Conservation (phyloP, 2,888 invertebrate genomes). For the Lasius platythorax region DNA sequence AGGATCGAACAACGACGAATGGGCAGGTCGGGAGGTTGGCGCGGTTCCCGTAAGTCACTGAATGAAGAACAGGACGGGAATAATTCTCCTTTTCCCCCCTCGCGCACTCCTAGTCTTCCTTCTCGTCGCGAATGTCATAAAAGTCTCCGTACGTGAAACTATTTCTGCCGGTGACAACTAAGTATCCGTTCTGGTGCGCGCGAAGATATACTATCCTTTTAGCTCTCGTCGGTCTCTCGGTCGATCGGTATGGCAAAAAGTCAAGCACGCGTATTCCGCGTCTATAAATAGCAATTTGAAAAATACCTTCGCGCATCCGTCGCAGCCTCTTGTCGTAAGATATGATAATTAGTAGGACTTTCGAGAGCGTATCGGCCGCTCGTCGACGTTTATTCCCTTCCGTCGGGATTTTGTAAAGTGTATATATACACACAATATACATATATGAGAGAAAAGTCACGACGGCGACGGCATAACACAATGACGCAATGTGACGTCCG, state of each 20-base stretch:
- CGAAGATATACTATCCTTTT: conserved; percentile 71
- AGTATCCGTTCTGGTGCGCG: conserved; percentile 71
- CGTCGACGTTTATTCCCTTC: conserved; percentile 5
- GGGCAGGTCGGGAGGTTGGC: conserved; percentile 35
- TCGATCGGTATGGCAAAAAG: conserved; percentile 46
- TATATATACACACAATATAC: too few species aligned
- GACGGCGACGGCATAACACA: conserved; percentile 13
- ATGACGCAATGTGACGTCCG: conserved; percentile 43
- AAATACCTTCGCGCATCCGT: neutral
- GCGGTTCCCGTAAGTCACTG: conserved; percentile 23
- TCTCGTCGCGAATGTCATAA: conserved; percentile 69
- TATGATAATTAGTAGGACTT: conserved; percentile 22
- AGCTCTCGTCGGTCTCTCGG: conserved; percentile 62
- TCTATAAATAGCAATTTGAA: conserved; percentile 35
- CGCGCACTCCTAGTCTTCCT: conserved; percentile 40
- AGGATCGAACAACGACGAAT: conserved; percentile 68
- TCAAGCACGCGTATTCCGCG: conserved; percentile 2
- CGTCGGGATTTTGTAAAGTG: neutral
- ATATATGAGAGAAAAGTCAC: conserved; percentile 4
- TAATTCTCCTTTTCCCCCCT: conserved; percentile 11
- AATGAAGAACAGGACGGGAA: conserved; percentile 46
- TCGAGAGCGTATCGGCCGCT: neutral
- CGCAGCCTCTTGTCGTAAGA: neutral
- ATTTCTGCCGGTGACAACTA: conserved; percentile 75
- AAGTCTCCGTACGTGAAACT: conserved; percentile 75